Evolutionary conservation across 1,140 invertebrate species (phyloP).

Genomic region (Cepaea nemoralis): DNA sequence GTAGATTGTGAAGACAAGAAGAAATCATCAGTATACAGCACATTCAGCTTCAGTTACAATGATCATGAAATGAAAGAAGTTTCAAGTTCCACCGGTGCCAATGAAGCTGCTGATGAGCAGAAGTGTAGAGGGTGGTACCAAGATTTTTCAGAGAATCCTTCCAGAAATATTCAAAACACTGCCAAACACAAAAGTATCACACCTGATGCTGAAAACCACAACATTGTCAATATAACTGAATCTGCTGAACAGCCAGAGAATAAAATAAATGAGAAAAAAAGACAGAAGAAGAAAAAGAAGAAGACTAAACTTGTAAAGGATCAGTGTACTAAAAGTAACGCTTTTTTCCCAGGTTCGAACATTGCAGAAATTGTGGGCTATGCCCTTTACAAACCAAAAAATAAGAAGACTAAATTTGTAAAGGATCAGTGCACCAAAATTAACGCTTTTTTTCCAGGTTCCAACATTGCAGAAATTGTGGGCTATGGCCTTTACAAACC

Average conservation of each 20-base stretch:
- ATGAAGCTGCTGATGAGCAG: slow-evolving; percentile 35
- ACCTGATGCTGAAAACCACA: no score
- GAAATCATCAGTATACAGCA: background rate
- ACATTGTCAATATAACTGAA: background rate
- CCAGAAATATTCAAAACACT: background rate
- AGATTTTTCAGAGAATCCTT: background rate
- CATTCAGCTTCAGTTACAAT: background rate
- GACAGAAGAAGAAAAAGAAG: slow-evolving; percentile 17
- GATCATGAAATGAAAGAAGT: background rate
- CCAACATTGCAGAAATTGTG: no score
- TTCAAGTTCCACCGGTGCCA: background rate
- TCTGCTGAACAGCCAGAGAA: background rate
- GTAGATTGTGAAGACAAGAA: background rate
- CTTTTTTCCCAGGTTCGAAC: slow-evolving; percentile 17
- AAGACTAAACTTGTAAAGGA: background rate
- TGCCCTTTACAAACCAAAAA: background rate
- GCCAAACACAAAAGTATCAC: no score
- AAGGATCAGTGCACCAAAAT: no score
- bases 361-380: slow-evolving; percentile 14
- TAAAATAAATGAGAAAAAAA: no score
- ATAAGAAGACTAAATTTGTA: no score
- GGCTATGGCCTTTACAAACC: no score
- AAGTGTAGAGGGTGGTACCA: slow-evolving; percentile 33
- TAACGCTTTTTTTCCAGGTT: no score
- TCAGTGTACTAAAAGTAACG: background rate